phyloP scores from a whole-genome alignment of 2,113 vertebrate genomes.

The Aphelocoma coerulescens region DNA sequence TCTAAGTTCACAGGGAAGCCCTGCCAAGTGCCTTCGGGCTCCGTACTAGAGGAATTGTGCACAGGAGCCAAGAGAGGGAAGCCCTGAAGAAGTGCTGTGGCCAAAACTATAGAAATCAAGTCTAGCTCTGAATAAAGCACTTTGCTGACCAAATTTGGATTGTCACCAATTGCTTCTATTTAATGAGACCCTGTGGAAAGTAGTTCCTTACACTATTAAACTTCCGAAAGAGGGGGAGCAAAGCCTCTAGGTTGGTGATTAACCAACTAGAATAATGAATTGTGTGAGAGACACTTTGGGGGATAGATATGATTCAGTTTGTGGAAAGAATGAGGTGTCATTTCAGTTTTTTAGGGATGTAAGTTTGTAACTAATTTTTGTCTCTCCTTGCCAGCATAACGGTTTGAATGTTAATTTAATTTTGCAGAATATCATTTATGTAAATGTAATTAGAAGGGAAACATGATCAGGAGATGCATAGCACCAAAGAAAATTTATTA shows the following conservation, averaged over 20 bases:
- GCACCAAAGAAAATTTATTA: conserved; percentile 94
- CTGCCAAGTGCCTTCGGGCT: neutral
- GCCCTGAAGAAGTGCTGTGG: neutral
- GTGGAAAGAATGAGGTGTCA: conserved; percentile 56
- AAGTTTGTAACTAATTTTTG: conserved; percentile 81
- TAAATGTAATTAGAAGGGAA: conserved; percentile 98
- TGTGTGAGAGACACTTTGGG: conserved; percentile 58
- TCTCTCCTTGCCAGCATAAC: conserved; percentile 78
- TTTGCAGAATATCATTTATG: conserved; percentile 96
- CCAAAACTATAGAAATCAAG: conserved; percentile 9
- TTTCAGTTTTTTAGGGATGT: conserved; percentile 65
- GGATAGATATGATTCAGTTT: conserved; percentile 61
- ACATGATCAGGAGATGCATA: conserved; percentile 86
- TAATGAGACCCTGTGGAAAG: conserved; percentile 41
- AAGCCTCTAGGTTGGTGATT: conserved; percentile 38
- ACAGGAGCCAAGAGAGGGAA: neutral
- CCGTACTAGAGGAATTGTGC: neutral
- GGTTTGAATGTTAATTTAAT: conserved; percentile 90
- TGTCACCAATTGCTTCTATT: conserved; percentile 33
- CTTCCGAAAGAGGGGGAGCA: conserved; percentile 33
- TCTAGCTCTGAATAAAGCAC: neutral
- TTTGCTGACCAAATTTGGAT: conserved; percentile 39
- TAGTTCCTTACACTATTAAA: neutral
- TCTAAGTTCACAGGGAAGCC: neutral
- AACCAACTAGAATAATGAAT: conserved; percentile 31